Base-by-base conservation (phyloP, 2,888 invertebrate species). In the Scotopteryx bipunctaria region DNA sequence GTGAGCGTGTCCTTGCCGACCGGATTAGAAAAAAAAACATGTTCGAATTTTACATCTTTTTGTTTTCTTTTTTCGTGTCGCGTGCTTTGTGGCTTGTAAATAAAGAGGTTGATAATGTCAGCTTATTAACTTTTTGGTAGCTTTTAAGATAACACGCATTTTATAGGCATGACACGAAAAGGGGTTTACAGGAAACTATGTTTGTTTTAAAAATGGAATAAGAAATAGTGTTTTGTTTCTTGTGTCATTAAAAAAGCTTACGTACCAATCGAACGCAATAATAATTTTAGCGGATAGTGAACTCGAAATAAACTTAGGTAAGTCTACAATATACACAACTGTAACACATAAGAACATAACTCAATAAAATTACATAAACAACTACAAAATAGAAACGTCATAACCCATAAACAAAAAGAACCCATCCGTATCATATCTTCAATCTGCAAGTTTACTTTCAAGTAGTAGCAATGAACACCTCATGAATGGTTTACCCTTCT, bases 1-100 rank as follows among this genome's bases (percentile, higher is more conserved):
- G 84, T 83, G 73, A 81, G 72, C 81, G 83, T 81, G 87, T 88
- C 89, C 87, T 87, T 88, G 86, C 78, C 71, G 73, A 69, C 55
- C 70, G 71, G 74, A 76, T 81, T 82, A 84, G 81, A 83, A 83
- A 84, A 81, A 79, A 79, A 73, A 67, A 57, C 48, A 57, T 49
- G 56, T 59, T 50, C 55, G 64, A 55, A 65, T 69, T 69, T 69
- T 63, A 58, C 61, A 69, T 73, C 60, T 55, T 51, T 45, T 46
- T 57, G 35, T 53, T 57, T 63, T 64, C 57, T 53, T 61, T 59
- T 59, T 50, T 61, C 43, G n/a, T 36, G 38, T 59, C 41, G 48
- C 25, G 33, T 40, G 45, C n/a, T 21, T 36, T 17, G 25, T 11
- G n/a, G 25, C 44, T 43, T 45, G 21, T 37, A 41, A 36, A 25